Evolutionary conservation across 2,888 invertebrate species (phyloP).

Genomic region (Drosophila neoperkinsi): DNA sequence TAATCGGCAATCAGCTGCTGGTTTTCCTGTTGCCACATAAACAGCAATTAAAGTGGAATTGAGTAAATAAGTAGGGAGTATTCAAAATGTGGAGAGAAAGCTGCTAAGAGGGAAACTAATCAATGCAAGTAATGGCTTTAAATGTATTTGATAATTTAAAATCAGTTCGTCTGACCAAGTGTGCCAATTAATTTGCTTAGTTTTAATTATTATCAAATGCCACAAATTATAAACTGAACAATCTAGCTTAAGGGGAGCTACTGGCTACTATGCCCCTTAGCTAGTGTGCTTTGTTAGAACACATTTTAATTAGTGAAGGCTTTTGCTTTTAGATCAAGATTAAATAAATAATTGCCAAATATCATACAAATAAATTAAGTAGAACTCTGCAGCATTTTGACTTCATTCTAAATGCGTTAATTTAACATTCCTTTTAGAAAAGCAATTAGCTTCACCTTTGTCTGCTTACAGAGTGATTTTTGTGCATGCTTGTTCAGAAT

Average conservation of each 20-base stretch:
- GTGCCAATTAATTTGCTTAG: not conserved
- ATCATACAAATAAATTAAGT: not conserved
- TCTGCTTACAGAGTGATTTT: not conserved
- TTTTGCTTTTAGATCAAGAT: not conserved
- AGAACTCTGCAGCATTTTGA: not conserved
- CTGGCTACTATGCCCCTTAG: not conserved
- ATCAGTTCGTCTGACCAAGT: not conserved
- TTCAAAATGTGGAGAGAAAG: not conserved
- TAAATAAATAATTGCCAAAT: not conserved
- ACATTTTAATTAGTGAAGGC: not conserved
- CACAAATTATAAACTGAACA: not conserved
- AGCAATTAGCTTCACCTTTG: not conserved
- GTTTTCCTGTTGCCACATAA: not conserved
- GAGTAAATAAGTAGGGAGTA: not conserved
- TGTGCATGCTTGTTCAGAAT: not conserved
- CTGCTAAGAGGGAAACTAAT: not conserved
- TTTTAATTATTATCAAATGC: not conserved
- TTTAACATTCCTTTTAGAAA: not conserved
- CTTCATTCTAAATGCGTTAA: not conserved
- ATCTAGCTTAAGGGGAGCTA: not conserved
- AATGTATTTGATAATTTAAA: not conserved
- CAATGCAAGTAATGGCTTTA: not conserved
- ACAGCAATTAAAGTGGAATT: constrained; percentile 4
- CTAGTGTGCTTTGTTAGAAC: not conserved
- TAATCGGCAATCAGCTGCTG: constrained; percentile 22